Evolutionary conservation across 2,888 invertebrate genomes (phyloP), one percentile per base, ranked within the genome.

Genomic region (Caenorhabditis wallacei): DNA sequence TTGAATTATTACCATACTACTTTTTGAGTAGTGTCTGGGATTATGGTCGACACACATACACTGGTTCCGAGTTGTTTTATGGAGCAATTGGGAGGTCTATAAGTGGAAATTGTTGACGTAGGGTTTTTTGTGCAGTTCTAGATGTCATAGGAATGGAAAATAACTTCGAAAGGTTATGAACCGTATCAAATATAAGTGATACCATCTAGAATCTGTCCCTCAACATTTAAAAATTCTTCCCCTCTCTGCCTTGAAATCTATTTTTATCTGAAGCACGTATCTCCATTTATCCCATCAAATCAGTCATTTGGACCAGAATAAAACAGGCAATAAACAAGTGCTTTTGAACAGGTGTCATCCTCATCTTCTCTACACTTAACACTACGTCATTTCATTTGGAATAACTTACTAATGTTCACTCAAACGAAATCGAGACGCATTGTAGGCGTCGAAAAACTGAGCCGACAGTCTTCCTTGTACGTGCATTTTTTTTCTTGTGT

Each of bases 391-490:
- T 16, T 11, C 46, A 11, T 30, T 18, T 8, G 3, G 16, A 24
- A 53, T 30, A 68, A 81, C 82, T 76, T 66, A 82, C 82, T 70
- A 82, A 59, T 82, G 82, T 35, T 70, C 64, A 43, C 76, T 76
- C 11, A 82, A 51, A 11, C 74, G 51, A 30, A 82, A 82, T 43
- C 82, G 35, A 5, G 76, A 70, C 1, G 70, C 59, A 24, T 70
- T 61, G n/a, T 66, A 66, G 8, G 40, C 22, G 4, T 56, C 82
- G 24, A 71, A 82, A 59, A 82, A 82, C 48, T 70, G 71, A n/a
- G 76, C 82, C 10, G 82, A 82, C 53, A 82, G 69, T 71, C 82
- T 64, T 53, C 82, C 82, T 35, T 82, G 82, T 11, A 82, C 82
- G 61, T 82, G 76, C 82, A 82, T 82, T 57, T 54, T 54, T 26